Conservation (phyloP, 2,888 invertebrate genomes). For the Margaritifera margaritifera region DNA sequence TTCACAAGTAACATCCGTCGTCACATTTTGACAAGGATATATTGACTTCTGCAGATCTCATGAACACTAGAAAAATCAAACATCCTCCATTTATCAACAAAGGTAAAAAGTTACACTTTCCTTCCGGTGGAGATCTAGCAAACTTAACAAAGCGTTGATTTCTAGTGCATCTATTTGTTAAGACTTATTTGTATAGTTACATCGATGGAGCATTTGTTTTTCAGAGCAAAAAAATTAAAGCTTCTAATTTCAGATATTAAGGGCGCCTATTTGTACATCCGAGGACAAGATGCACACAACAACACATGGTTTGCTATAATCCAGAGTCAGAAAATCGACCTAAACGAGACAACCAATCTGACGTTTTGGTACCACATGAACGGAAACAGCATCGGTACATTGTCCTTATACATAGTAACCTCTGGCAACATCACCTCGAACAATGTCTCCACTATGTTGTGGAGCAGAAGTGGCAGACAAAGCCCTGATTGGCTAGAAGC, state of each 20-base stretch:
- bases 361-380: slow-evolving; percentile 40
- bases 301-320: slow-evolving; percentile 1
- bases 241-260: background rate
- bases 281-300: slow-evolving; percentile 3
- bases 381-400: slow-evolving; percentile 28
- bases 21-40: too few relatives aligned
- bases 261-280: slow-evolving; percentile 9
- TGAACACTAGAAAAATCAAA: too few relatives aligned
- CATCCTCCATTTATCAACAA: too few relatives aligned
- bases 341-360: slow-evolving; percentile 10
- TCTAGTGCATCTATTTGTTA: too few relatives aligned
- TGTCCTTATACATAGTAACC: slow-evolving; percentile 6
- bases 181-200: too few relatives aligned
- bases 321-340: background rate
- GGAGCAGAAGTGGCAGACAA: slow-evolving; percentile 12
- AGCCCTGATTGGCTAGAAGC: slow-evolving; percentile 11
- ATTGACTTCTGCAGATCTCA: too few relatives aligned
- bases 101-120: too few relatives aligned
- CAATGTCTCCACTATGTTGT: background rate
- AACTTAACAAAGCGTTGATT: too few relatives aligned
- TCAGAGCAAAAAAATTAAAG: too few relatives aligned
- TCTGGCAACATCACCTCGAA: background rate
- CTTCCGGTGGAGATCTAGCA: too few relatives aligned
- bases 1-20: too few relatives aligned
- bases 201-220: too few relatives aligned